Evolutionary conservation across 1,140 invertebrate genomes (phyloP).

Genomic region (Sesamia nonagrioides): DNA sequence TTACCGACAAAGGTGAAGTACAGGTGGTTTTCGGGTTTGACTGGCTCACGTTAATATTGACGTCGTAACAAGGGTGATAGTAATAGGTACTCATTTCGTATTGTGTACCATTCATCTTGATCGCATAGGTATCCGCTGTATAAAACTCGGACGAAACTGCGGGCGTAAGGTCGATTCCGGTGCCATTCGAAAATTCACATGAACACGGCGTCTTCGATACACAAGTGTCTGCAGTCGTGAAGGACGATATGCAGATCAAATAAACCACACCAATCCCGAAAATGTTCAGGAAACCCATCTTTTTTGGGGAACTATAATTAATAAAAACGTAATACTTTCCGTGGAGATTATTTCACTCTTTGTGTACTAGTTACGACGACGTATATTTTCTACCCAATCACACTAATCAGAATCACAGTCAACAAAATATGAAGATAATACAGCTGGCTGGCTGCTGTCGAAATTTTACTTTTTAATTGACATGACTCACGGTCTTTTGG

Average conservation of each 20-base stretch:
- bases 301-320: not conserved
- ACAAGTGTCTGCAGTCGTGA: slow-evolving; percentile 69
- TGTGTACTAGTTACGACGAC: slow-evolving; percentile 37
- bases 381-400: slow-evolving; percentile 34
- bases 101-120: slow-evolving; percentile 60
- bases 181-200: slow-evolving; percentile 84
- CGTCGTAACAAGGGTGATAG: slow-evolving; percentile 80
- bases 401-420: no score
- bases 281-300: slow-evolving; percentile 43
- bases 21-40: slow-evolving; percentile 62
- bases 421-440: slow-evolving; percentile 34
- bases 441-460: slow-evolving; percentile 8
- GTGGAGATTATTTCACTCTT: slow-evolving; percentile 30
- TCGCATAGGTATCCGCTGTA: slow-evolving; percentile 62
- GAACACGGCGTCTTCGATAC: slow-evolving; percentile 76
- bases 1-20: slow-evolving; percentile 70
- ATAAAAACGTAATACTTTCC: slow-evolving; percentile 10
- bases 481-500: not conserved
- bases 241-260: slow-evolving; percentile 53
- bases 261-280: slow-evolving; percentile 48
- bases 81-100: slow-evolving; percentile 74
- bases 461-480: not conserved
- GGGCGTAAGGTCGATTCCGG: slow-evolving; percentile 79
- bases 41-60: slow-evolving; percentile 56
- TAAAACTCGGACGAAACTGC: slow-evolving; percentile 69